A percentile compares a stretch with the other conserved stretches of the same genome.
Evolutionary conservation across 2,113 vertebrate species (phyloP).

Genomic region (Marmota flaviventris): DNA sequence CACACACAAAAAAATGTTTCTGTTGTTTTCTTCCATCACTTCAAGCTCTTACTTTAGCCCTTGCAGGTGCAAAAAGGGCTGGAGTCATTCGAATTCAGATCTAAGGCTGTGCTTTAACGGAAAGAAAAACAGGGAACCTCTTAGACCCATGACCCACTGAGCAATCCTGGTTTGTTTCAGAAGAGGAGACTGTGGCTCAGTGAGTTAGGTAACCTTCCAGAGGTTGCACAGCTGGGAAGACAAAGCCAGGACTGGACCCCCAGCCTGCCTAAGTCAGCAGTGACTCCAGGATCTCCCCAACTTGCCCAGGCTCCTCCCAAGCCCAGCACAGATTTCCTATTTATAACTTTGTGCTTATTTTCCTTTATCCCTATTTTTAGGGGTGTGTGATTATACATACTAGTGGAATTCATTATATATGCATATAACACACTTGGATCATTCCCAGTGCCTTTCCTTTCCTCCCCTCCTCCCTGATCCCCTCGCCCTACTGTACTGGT

Average conservation of each 20-base stretch:
- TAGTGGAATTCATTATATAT: too few relatives aligned
- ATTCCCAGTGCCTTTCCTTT: too few relatives aligned
- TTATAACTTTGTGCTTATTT: not conserved
- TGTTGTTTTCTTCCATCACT: not conserved
- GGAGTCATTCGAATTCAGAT: constrained; percentile 14
- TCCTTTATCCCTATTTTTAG: too few relatives aligned
- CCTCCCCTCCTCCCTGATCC: too few relatives aligned
- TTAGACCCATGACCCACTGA: fast-evolving
- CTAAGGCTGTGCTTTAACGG: not conserved
- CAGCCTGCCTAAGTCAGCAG: fast-evolving
- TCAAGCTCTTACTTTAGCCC: constrained; percentile 12
- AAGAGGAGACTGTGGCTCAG: not conserved
- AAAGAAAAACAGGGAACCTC: not conserved
- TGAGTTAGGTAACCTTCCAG: not conserved
- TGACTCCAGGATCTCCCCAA: too few relatives aligned
- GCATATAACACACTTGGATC: too few relatives aligned
- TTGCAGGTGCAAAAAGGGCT: not conserved
- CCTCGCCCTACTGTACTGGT: too few relatives aligned
- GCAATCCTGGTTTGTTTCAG: not conserved
- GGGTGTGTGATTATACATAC: too few relatives aligned
- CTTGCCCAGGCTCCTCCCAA: too few relatives aligned
- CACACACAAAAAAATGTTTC: not conserved
- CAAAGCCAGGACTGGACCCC: not conserved
- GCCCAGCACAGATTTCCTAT: not conserved
- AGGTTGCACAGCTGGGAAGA: not conserved